Base-by-base conservation (phyloP, 2,113 vertebrate genomes). In the Strix uralensis region DNA sequence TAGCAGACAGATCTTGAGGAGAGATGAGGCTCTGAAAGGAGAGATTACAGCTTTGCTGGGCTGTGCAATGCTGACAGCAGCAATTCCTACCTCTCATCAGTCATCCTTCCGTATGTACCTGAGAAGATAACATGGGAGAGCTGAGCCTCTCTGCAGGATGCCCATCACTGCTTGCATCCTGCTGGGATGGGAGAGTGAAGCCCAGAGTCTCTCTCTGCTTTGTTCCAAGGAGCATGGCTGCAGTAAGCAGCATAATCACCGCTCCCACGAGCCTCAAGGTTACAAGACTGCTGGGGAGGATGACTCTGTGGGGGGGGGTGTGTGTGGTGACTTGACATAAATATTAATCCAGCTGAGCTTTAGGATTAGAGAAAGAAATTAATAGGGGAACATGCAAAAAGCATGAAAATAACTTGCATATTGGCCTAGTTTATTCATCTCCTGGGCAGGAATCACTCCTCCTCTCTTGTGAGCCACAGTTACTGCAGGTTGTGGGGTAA, bases 221-320 rank as follows among this genome's bases (percentile, higher is more conserved):
- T 88, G 65, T 79, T 91, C 44, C 51, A 12, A 9, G 90, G n/a
- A 92, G 69, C 4, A 5, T 3, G 54, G 86, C 59, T 70, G 79
- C 81, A 82, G 94, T 1, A 29, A 84, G 70, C 84, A 85, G 90
- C 74, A 32, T 29, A 13, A 52, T 23, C 93, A 34, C 51, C 0
- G 1, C 59, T 90, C 27, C 67, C 49, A 18, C 66, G 46, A 88
- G 55, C 87, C 65, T 93, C 89, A 94, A 97, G 97, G 97, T 95
- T 74, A 95, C 47, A 22, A 85, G 46, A 3, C 69, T 74, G 7
- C 54, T n/a, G 70, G 70, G 87, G 59, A 91, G 74, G 81, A 52
- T 11, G 30, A 47, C 40, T 9, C 55, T 3, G 42, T 38, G 15
- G 38, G 52, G 15, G 57, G 36, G 15, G 18, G 18, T 38, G 49